These are phyloP conservation scores for Platysteira castanea DNA, from an alignment of 2,113 vertebrate species.

Conservation along the genomic window DNA sequence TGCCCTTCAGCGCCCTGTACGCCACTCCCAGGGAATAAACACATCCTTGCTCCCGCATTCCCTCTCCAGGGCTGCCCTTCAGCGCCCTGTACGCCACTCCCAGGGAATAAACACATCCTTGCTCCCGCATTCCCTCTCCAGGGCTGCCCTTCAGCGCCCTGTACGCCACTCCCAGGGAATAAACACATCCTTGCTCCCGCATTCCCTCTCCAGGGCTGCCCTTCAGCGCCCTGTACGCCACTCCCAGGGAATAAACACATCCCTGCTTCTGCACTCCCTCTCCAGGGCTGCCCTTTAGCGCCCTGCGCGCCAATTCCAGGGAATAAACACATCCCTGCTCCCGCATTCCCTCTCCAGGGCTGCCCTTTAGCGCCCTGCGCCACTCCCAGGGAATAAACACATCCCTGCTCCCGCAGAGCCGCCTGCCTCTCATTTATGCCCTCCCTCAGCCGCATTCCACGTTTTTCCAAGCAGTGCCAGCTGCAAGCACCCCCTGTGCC, in stretches of 20 bases:
- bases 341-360: no score
- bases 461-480: accelerated
- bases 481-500: accelerated
- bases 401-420: not conserved
- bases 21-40: not conserved
- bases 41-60: not conserved
- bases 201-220: no score
- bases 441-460: accelerated
- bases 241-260: no score
- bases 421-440: not conserved
- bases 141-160: not conserved
- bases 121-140: not conserved
- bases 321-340: not conserved
- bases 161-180: accelerated
- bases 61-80: not conserved
- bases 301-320: not conserved
- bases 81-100: not conserved
- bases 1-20: not conserved
- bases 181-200: not conserved
- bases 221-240: no score
- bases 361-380: no score
- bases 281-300: not conserved
- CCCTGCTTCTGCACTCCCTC: no score
- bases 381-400: no score
- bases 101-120: not conserved